A percentile compares a stretch with the other conserved stretches of the same genome.
These are phyloP conservation scores for Liolophura sinensis DNA, from an alignment of 1,140 invertebrate genomes.

Conservation along the genomic window DNA sequence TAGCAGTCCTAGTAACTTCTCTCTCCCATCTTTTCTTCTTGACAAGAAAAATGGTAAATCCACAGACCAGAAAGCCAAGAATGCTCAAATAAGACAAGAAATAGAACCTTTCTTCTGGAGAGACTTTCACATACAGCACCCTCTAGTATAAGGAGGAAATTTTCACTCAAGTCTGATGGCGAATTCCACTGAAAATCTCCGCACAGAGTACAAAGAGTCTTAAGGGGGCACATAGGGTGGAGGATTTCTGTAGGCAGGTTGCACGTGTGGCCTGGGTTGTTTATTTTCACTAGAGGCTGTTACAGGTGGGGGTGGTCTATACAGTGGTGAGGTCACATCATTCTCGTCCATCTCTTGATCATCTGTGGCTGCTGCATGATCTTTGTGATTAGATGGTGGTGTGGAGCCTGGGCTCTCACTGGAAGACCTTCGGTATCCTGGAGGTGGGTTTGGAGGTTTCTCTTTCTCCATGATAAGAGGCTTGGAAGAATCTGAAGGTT, in stretches of 20 bases:
- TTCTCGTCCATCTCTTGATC: slow-evolving; percentile 45
- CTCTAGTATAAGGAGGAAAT: no score
- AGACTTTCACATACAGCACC: no score
- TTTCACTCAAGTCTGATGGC: no score
- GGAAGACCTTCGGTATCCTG: slow-evolving; percentile 69
- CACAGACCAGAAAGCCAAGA: no score
- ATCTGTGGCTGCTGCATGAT: slow-evolving; percentile 40
- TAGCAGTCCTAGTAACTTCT: no score
- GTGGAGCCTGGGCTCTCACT: slow-evolving; percentile 52
- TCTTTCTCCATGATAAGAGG: slow-evolving; percentile 92
- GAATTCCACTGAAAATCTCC: no score
- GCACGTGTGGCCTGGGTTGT: slow-evolving; percentile 43
- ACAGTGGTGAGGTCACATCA: slow-evolving; percentile 62
- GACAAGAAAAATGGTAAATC: no score
- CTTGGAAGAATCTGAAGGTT: slow-evolving; percentile 80
- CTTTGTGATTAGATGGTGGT: slow-evolving; percentile 56
- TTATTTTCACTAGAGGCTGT: slow-evolving; percentile 65
- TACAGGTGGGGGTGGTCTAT: slow-evolving; percentile 80
- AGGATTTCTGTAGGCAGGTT: slow-evolving; percentile 38
- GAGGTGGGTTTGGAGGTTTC: slow-evolving; percentile 82
- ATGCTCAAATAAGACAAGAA: no score
- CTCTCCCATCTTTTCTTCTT: no score
- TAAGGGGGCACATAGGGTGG: slow-evolving; percentile 50
- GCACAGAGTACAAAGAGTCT: slow-evolving; percentile 5
- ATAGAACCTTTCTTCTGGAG: no score